Conservation (phyloP, 2,888 invertebrate genomes). For the Sipunculus nudus region DNA sequence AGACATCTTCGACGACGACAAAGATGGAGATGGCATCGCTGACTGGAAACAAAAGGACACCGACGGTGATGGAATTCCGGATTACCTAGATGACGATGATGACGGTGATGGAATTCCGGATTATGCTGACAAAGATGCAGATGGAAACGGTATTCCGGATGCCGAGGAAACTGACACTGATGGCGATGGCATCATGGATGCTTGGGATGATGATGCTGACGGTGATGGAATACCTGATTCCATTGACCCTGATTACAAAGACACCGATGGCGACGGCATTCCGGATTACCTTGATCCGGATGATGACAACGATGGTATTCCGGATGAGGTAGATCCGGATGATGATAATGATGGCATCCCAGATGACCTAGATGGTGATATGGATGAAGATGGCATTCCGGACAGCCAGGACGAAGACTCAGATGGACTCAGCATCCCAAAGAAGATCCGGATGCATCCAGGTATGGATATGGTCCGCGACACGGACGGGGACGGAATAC, state of each 20-base stretch:
- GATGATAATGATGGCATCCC: constrained; percentile 53
- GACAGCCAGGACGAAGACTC: constrained; percentile 38
- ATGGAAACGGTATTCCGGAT: constrained; percentile 35
- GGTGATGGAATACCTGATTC: constrained; percentile 39
- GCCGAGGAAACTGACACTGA: constrained; percentile 35
- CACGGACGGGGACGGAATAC: constrained; percentile 23
- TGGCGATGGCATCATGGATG: constrained; percentile 47
- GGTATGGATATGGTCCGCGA: constrained; percentile 39
- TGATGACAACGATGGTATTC: constrained; percentile 35
- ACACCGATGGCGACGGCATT: constrained; percentile 35
- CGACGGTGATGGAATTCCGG: constrained; percentile 34
- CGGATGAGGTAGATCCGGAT: constrained; percentile 32
- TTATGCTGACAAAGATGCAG: constrained; percentile 36
- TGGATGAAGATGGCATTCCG: constrained; percentile 56
- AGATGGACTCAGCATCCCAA: constrained; percentile 39
- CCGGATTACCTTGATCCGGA: constrained; percentile 28
- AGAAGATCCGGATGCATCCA: constrained; percentile 35
- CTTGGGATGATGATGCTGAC: constrained; percentile 49
- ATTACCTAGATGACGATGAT: constrained; percentile 27
- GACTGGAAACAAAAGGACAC: constrained; percentile 42
- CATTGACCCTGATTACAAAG: constrained; percentile 32
- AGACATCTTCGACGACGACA: constrained; percentile 18
- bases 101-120: constrained; percentile 51
- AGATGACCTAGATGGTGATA: constrained; percentile 41
- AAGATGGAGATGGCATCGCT: constrained; percentile 48